phyloP scores from a whole-genome alignment of 1,140 invertebrate species.

The Pteromalus puparum region DNA sequence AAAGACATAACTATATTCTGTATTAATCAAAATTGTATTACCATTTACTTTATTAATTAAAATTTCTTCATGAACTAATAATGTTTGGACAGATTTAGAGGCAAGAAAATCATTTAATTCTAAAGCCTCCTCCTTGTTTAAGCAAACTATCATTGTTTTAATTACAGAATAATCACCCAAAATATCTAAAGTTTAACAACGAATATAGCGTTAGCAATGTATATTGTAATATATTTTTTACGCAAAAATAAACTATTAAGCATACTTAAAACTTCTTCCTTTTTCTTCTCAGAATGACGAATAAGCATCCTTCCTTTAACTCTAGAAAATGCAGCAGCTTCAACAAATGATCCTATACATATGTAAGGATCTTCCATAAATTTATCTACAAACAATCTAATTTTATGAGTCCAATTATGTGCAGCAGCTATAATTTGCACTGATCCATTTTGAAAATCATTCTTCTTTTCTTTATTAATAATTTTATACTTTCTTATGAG shows the following conservation, averaged over 20 bases:
- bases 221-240: neutral
- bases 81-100: conserved; percentile 53
- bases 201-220: neutral
- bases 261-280: conserved; percentile 60
- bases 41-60: conserved; percentile 56
- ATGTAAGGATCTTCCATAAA: conserved; percentile 64
- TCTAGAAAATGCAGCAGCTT: conserved; percentile 66
- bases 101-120: conserved; percentile 61
- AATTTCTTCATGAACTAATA: conserved; percentile 63
- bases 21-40: conserved; percentile 33
- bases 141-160: conserved; percentile 68
- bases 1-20: conserved; percentile 20
- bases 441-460: conserved; percentile 51
- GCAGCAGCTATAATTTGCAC: conserved; percentile 66
- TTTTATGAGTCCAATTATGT: conserved; percentile 61
- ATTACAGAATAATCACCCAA: conserved; percentile 27
- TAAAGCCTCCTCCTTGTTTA: conserved; percentile 60
- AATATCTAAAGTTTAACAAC: conserved; percentile 4
- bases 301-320: conserved; percentile 62
- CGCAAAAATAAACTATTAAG: neutral
- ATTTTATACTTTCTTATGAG: conserved; percentile 62
- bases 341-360: conserved; percentile 70
- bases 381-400: conserved; percentile 59
- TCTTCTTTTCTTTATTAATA: conserved; percentile 58
- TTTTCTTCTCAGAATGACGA: conserved; percentile 57